A percentile compares a stretch with the other conserved stretches of the same genome.
Evolutionary conservation across 2,797 vertebrate genomes (phyloP).

Genomic region (Eulemur mongoz): DNA sequence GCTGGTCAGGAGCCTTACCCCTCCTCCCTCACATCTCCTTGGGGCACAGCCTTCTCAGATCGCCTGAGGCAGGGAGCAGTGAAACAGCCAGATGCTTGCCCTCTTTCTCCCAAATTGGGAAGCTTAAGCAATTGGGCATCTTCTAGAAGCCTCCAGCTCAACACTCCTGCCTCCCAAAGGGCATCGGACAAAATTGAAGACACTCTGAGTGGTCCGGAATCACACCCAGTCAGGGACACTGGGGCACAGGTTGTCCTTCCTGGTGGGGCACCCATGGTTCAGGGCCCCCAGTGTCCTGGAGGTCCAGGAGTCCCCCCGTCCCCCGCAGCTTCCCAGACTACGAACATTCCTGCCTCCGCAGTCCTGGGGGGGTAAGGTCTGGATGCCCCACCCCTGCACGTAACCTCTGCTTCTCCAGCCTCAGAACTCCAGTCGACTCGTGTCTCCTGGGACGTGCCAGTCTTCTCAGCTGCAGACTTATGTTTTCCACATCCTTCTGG

Average conservation of each 20-base stretch:
- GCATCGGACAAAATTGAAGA: neutral
- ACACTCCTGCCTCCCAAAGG: neutral
- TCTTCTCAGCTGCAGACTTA: neutral
- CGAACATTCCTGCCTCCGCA: neutral
- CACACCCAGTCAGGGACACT: neutral
- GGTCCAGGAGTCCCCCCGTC: neutral
- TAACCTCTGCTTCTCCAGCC: neutral
- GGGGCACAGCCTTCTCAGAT: neutral
- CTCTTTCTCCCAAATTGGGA: neutral
- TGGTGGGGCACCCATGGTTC: neutral
- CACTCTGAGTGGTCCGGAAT: neutral
- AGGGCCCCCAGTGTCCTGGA: neutral
- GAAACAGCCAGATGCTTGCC: neutral
- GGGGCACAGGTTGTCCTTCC: neutral
- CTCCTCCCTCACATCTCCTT: neutral
- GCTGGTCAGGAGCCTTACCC: neutral
- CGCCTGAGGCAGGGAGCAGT: neutral
- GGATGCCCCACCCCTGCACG: neutral
- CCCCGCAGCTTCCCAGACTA: neutral
- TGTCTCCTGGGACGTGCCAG: neutral
- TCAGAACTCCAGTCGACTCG: neutral
- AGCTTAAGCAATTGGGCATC: neutral
- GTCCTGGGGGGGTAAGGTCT: neutral
- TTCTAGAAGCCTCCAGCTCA: neutral
- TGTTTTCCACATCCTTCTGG: neutral